Evolutionary conservation across 64 coral and sea anemone species (phyloP).

Genomic region (Acropora tenuis): DNA sequence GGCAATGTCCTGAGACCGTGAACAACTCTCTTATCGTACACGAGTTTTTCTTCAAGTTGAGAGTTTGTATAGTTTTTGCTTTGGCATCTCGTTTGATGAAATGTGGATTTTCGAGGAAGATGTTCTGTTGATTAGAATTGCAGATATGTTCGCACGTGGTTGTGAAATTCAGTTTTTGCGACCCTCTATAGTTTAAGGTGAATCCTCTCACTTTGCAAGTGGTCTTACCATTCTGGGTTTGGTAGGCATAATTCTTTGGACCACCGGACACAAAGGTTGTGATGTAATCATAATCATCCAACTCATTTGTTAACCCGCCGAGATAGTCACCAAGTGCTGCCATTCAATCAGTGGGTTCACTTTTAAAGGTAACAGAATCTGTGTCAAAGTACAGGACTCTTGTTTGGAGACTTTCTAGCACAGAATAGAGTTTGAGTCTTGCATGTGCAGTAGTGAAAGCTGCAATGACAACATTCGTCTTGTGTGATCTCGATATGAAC

Average conservation of each 20-base stretch:
- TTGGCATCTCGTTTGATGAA: constrained; percentile 32
- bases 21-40: constrained; percentile 38
- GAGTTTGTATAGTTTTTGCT: background rate
- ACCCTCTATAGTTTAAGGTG: constrained; percentile 2
- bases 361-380: constrained; percentile 50
- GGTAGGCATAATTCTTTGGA: constrained; percentile 58
- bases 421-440: no score
- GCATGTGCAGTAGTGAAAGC: constrained; percentile 1
- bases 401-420: no score
- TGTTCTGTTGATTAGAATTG: background rate
- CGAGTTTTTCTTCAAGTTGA: background rate
- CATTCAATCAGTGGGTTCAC: constrained; percentile 13
- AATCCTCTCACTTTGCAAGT: constrained; percentile 39
- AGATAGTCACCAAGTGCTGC: constrained; percentile 23
- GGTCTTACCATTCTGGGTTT: background rate
- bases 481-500: background rate
- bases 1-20: background rate
- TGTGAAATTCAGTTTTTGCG: background rate
- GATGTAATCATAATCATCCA: constrained; percentile 12
- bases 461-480: background rate
- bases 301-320: constrained; percentile 18
- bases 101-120: constrained; percentile 29
- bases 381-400: no score
- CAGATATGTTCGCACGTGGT: background rate
- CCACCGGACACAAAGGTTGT: constrained; percentile 39